Evolutionary conservation across 2,888 invertebrate genomes (phyloP).

Genomic region (Cosmopolites sordidus): DNA sequence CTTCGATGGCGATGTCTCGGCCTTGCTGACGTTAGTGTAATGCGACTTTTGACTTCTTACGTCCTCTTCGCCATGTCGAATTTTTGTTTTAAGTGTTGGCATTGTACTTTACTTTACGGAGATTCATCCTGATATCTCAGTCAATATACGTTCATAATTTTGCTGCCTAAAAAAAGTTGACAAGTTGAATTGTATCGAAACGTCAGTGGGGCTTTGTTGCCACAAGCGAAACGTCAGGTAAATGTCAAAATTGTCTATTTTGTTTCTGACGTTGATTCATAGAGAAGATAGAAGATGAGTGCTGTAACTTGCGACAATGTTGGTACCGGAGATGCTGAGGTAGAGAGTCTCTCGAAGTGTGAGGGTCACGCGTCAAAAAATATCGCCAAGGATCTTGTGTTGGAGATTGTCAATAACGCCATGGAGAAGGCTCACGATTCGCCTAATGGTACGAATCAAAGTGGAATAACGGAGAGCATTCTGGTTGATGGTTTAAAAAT

Average conservation of each 20-base stretch:
- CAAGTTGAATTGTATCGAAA: not conserved
- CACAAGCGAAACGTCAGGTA: conserved; percentile 8
- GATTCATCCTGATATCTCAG: conserved; percentile 19
- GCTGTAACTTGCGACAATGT: conserved; percentile 17
- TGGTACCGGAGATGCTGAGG: conserved; percentile 34
- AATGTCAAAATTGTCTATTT: conserved; percentile 9
- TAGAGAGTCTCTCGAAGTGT: conserved; percentile 22
- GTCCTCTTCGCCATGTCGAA: conserved; percentile 19
- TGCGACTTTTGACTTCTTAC: conserved; percentile 24
- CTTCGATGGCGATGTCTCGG: conserved; percentile 24
- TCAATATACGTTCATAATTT: conserved; percentile 19
- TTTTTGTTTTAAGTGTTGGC: conserved; percentile 23
- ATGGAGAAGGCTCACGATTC: conserved; percentile 38
- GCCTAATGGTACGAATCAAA: conserved; percentile 8
- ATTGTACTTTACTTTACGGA: conserved; percentile 20
- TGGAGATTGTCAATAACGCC: conserved; percentile 45
- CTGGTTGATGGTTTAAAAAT: conserved; percentile 9
- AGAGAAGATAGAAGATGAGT: conserved; percentile 11
- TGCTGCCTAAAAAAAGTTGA: conserved; percentile 5
- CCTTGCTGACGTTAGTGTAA: conserved; percentile 21
- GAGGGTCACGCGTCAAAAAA: conserved; percentile 27
- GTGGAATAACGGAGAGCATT: conserved; percentile 8
- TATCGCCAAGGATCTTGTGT: conserved; percentile 41
- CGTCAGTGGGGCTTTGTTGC: conserved; percentile 2
- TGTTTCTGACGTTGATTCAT: not conserved